A percentile compares a stretch with the other conserved stretches of the same genome.
Evolutionary conservation across 2,888 invertebrate species (phyloP).

Genomic region (Coenonympha arcania): DNA sequence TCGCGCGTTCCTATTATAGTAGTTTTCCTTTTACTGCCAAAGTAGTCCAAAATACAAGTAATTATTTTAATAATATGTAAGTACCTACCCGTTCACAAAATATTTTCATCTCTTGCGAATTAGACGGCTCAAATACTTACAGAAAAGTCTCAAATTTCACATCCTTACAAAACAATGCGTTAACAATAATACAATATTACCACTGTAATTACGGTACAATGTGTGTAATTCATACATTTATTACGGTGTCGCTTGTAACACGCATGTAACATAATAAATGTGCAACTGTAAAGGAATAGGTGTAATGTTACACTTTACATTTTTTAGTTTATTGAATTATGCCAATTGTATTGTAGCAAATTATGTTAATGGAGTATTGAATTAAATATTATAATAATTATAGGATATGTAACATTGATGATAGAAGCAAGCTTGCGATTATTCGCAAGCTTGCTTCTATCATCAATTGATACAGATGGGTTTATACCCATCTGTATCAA

Average conservation of each 20-base stretch:
- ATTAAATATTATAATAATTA: conserved; percentile 1
- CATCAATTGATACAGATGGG: no score
- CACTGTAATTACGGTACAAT: conserved; percentile 17
- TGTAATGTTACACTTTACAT: conserved; percentile 16
- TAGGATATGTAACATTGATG: neutral
- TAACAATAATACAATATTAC: conserved; percentile 11
- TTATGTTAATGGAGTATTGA: conserved; percentile 5
- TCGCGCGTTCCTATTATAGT: neutral
- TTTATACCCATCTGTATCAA: no score
- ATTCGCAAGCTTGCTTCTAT: no score
- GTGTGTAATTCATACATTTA: conserved; percentile 4
- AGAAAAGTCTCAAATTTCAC: conserved; percentile 21
- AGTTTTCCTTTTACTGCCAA: neutral
- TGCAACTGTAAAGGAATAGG: neutral
- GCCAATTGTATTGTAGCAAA: conserved; percentile 5
- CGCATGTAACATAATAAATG: neutral
- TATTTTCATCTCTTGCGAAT: conserved; percentile 2
- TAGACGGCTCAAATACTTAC: neutral
- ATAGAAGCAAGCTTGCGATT: neutral
- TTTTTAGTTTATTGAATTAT: conserved; percentile 12
- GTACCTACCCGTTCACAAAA: neutral
- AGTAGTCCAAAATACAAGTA: no score
- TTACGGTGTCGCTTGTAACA: conserved; percentile 8
- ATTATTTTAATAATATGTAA: no score
- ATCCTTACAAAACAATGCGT: conserved; percentile 14